Base-by-base conservation (phyloP, 2,113 vertebrate genomes). In the Tretioscincus oriximinensis region DNA sequence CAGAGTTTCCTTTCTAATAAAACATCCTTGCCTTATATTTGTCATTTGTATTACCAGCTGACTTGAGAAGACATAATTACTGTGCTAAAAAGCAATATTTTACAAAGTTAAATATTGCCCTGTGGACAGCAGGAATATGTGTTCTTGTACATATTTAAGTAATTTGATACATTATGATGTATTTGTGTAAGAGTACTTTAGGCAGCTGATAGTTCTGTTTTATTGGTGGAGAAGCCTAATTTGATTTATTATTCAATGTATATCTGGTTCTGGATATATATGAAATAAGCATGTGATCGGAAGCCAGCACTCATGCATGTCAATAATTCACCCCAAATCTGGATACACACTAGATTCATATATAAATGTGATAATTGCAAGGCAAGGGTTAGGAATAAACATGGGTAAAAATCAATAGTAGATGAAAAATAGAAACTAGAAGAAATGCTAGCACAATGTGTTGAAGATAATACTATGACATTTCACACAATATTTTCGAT, bases 1-100 rank as follows among this genome's bases (percentile, higher is more conserved):
- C 51, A 81, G 70, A 29, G 70, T 73, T 81, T 41, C 78, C 73
- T 91, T 54, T 82, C 88, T 93, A 84, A 82, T 84, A 82, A 92
- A 89, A 93, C 35, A 41, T 41, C 89, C 66, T 87, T 78, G 84
- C 84, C 93, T 93, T 76, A 84, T 88, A 90, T 90, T 90, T 58
- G 31, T 92, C 74, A 90, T 91, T 84, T 85, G 87, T 85, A 65
- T 72, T 81, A 68, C 51, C 31, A 88, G 80, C 83, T 87, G 88
- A 88, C 84, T 69, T 81, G 88, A 90, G 87, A 49, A 84, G 78
- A 84, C 82, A 92, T 84, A 94, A 92, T 92, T 29, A 91, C 86
- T 89, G 85, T 91, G 73, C 54, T 75, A 86, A 60, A 89, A 87
- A 77, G 67, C 24, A 35, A 12, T 18, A 2, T 45, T 65, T 2